Evolutionary conservation across 2,797 vertebrate genomes (phyloP).

Genomic region (Menidia menidia): DNA sequence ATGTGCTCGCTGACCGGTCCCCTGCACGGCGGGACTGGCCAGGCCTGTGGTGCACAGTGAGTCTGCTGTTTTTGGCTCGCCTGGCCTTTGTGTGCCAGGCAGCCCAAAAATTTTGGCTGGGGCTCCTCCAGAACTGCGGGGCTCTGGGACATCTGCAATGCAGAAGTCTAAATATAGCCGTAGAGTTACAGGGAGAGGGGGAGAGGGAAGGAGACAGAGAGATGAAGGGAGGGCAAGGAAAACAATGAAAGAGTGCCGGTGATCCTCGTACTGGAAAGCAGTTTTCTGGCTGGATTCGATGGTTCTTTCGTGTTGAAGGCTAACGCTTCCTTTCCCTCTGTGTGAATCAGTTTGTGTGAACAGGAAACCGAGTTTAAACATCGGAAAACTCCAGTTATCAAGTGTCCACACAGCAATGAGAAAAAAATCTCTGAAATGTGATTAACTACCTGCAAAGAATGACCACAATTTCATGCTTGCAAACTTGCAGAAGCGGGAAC

Average conservation of each 20-base stretch:
- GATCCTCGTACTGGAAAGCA: slow-evolving; percentile 16
- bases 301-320: not conserved
- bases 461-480: slow-evolving; percentile 45
- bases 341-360: not conserved
- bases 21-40: slow-evolving; percentile 12
- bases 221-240: slow-evolving; percentile 32
- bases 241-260: slow-evolving; percentile 7
- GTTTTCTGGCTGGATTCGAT: not conserved
- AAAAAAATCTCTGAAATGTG: slow-evolving; percentile 5
- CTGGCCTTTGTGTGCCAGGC: slow-evolving; percentile 29
- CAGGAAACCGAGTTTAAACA: not conserved
- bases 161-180: slow-evolving; percentile 79
- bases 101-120: slow-evolving; percentile 56
- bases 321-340: slow-evolving; percentile 10
- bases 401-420: slow-evolving; percentile 1
- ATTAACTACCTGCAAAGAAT: slow-evolving; percentile 40
- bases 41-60: slow-evolving; percentile 22
- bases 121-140: slow-evolving; percentile 64
- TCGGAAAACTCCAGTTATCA: not conserved
- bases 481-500: slow-evolving; percentile 26
- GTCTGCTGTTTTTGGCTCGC: slow-evolving; percentile 12
- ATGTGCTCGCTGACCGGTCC: not conserved
- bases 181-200: slow-evolving; percentile 60
- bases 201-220: slow-evolving; percentile 22
- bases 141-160: slow-evolving; percentile 80